Base-by-base conservation (phyloP, 2,797 vertebrate species). In the Acrossocheilus fasciatus region DNA sequence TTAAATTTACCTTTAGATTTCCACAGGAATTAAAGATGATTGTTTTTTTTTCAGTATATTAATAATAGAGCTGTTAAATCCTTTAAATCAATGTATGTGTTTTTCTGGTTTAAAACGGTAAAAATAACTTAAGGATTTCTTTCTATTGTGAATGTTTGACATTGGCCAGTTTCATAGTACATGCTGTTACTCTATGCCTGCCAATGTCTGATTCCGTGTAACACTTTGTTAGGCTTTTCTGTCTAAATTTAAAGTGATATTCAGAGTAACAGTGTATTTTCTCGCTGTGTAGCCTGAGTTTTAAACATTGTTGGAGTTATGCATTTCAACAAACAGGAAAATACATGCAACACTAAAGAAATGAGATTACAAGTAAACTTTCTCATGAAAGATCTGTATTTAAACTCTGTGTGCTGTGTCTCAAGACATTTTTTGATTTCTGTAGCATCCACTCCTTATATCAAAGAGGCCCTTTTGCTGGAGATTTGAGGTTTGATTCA, bases 311-410 rank as follows among this genome's bases (percentile, higher is more conserved):
- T 15, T 73, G 41, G 41, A 73, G 43, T 73, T 73, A 59, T 69
- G 30, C 64, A n/a, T 52, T 69, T 69, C 20, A 36, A 82, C 52
- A 82, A 82, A 70, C 20, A 70, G 47, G 12, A 41, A 68, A 36
- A 68, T 68, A 34, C 7, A 4, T 69, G 11, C 18, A 14, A 4
- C 18, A 69, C 30, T 36, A n/a, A 36, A 30, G 62, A 50, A 45
- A 41, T 41, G 0, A 82, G 34, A 72, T 52, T 54, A 6, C 2
- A 54, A 43, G 68, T 7, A 26, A 20, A 39, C 6, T 39, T 30
- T 50, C 17, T 47, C 15, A 20, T 34, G 4, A 14, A 54, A 54
- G 15, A 7, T 69, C 1, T 26, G 15, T 59, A 30, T 73, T 73
- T 41, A 39, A 82, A 45, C 54, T 76, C 2, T 3, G 6, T 83